These are phyloP conservation scores for Nephrotoma appendiculata DNA, from an alignment of 2,888 invertebrate species.

Conservation along the genomic window DNA sequence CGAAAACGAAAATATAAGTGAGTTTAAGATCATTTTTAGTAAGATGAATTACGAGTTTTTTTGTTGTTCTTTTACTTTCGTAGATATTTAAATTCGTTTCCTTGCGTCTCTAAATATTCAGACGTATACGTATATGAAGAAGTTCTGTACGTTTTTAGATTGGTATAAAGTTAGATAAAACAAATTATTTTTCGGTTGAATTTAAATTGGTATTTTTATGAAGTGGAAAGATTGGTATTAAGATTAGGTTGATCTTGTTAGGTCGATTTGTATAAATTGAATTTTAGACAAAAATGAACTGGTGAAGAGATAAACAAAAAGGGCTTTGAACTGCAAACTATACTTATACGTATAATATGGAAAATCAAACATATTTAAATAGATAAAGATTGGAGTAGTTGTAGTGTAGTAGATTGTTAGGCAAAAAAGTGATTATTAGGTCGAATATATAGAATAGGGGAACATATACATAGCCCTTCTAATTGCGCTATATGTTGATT, in stretches of 20 bases:
- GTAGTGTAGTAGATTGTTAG: too few relatives aligned
- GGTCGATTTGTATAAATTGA: neutral
- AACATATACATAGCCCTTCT: too few relatives aligned
- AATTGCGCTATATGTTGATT: too few relatives aligned
- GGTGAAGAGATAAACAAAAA: neutral
- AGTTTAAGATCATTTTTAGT: neutral
- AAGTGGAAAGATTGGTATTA: neutral
- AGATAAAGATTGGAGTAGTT: too few relatives aligned
- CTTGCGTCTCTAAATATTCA: neutral
- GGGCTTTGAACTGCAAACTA: neutral
- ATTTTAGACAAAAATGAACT: neutral
- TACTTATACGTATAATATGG: too few relatives aligned
- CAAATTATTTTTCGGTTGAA: neutral
- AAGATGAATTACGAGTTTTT: neutral
- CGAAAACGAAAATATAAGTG: neutral
- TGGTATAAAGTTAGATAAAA: neutral
- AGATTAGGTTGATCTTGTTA: neutral
- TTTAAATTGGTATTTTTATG: neutral
- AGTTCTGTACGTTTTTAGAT: neutral
- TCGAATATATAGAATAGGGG: too few relatives aligned
- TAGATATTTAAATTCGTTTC: neutral
- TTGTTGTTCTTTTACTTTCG: neutral
- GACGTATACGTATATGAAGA: neutral
- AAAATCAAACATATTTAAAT: too few relatives aligned
- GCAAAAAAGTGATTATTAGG: too few relatives aligned